Conservation (phyloP, 1,140 invertebrate genomes). For the Musca vetustissima region DNA sequence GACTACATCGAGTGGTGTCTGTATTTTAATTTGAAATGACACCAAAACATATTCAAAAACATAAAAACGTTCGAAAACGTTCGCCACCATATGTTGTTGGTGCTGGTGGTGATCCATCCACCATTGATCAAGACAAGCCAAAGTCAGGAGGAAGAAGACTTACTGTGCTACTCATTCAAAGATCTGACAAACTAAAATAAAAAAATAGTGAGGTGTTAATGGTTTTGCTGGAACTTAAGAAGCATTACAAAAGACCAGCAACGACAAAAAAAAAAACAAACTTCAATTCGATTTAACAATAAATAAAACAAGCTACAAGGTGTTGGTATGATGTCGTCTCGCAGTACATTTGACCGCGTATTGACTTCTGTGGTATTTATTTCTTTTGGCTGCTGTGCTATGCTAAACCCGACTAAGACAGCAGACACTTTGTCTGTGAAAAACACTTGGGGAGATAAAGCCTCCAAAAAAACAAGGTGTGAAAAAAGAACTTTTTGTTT, state of each 20-base stretch:
- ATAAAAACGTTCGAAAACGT: not conserved
- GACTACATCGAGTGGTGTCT: not conserved
- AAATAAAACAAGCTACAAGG: not conserved
- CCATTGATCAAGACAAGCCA: slow-evolving; percentile 17
- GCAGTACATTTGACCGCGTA: slow-evolving; percentile 2
- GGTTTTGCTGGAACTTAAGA: not conserved
- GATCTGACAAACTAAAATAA: no score
- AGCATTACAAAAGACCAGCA: not conserved
- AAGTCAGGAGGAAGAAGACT: not conserved
- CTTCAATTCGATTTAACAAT: not conserved
- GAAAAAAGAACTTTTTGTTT: not conserved
- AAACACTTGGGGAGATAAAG: slow-evolving; percentile 13
- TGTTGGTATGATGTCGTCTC: slow-evolving; percentile 20
- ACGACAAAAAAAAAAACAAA: not conserved
- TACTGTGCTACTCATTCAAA: no score
- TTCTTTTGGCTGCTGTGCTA: not conserved
- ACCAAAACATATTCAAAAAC: slow-evolving; percentile 2
- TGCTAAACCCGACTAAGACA: not conserved
- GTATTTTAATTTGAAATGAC: slow-evolving; percentile 24
- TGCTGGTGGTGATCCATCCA: slow-evolving; percentile 1
- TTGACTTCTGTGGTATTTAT: not conserved
- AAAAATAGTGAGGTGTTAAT: slow-evolving; percentile 11
- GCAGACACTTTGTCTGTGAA: slow-evolving; percentile 24
- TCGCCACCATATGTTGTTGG: no score
- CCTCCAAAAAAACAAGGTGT: not conserved